A percentile compares a stretch with the other conserved stretches of the same genome.
phyloP scores from a whole-genome alignment of 2,113 vertebrate species.

The Melospiza georgiana region DNA sequence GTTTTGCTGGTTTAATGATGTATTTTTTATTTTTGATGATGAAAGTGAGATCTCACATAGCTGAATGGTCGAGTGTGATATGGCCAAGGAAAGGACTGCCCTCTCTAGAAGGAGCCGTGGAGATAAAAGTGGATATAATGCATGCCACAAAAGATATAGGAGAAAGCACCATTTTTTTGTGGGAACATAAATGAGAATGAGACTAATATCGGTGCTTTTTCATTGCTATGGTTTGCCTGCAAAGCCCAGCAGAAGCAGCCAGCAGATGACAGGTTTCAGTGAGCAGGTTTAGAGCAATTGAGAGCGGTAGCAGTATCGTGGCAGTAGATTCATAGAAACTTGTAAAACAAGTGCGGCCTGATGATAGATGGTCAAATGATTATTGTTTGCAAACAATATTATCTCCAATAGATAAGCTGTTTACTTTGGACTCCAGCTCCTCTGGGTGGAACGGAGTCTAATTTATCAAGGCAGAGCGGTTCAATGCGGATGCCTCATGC shows the following conservation, averaged over 20 bases:
- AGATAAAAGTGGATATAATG: background rate
- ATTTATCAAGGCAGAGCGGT: background rate
- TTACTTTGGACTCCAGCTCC: constrained; percentile 36
- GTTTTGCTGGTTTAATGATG: background rate
- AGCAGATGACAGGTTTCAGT: background rate
- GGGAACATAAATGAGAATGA: background rate
- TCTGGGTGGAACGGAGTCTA: background rate
- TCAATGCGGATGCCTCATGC: background rate
- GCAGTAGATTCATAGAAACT: background rate
- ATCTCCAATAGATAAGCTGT: constrained; percentile 56
- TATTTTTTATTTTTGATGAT: background rate
- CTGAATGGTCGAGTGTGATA: accelerated
- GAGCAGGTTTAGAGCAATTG: background rate
- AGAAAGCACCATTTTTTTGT: background rate
- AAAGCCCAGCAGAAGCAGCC: background rate
- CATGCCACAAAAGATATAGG: no score
- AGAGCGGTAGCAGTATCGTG: accelerated
- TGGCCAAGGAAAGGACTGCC: background rate
- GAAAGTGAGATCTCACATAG: background rate
- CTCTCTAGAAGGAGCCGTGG: background rate
- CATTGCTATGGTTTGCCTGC: background rate
- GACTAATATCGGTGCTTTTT: background rate
- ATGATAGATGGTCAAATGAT: constrained; percentile 38
- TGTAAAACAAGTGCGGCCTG: background rate
- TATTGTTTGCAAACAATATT: constrained; percentile 60